A percentile compares a stretch with the other conserved stretches of the same genome.
These are phyloP conservation scores for Vidua macroura DNA, from an alignment of 2,113 vertebrate genomes.

Conservation along the genomic window DNA sequence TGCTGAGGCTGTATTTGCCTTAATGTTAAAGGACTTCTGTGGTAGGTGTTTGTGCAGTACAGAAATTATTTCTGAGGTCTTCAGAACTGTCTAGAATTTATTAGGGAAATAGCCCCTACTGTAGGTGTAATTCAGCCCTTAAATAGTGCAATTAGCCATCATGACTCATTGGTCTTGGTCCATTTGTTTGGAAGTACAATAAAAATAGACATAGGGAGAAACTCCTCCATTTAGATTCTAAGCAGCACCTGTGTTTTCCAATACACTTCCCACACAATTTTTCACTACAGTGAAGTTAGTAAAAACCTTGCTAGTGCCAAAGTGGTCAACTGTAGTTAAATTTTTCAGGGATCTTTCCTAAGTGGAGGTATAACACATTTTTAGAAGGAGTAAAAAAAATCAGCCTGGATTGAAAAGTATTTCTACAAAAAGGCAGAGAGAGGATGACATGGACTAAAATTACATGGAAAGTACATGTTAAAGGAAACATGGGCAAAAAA, in stretches of 20 bases:
- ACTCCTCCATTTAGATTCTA: neutral
- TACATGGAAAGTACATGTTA: neutral
- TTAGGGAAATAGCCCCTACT: neutral
- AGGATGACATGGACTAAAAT: neutral
- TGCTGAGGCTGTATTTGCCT: neutral
- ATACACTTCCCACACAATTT: neutral
- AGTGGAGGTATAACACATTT: neutral
- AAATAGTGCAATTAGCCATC: neutral
- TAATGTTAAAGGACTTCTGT: neutral
- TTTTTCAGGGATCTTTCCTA: neutral
- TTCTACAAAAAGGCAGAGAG: neutral
- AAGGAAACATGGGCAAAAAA: neutral
- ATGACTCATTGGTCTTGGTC: neutral
- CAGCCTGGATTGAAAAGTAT: neutral
- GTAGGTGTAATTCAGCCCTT: neutral
- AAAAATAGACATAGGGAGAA: neutral
- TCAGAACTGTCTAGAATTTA: neutral
- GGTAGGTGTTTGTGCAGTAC: fast-evolving
- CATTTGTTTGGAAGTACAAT: neutral
- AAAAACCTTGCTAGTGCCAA: neutral
- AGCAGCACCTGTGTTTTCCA: neutral
- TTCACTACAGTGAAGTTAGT: neutral
- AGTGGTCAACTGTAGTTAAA: neutral
- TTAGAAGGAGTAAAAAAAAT: neutral
- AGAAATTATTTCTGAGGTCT: neutral